A percentile compares a stretch with the other conserved stretches of the same genome.
These are phyloP conservation scores for Trypoxylon attenuatum DNA, from an alignment of 2,888 invertebrate genomes.

Conservation along the genomic window DNA sequence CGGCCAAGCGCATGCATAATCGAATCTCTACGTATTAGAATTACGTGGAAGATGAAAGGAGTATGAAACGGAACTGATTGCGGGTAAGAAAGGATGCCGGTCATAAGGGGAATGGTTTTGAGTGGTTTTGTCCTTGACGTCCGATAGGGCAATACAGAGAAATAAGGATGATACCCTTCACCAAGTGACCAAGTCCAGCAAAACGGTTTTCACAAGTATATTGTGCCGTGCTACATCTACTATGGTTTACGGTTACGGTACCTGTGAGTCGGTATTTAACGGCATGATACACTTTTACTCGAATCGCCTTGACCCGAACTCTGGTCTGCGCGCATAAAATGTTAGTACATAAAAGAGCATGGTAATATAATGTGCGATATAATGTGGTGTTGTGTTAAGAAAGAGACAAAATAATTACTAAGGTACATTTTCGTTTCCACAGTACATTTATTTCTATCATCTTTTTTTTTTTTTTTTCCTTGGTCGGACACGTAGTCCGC, in stretches of 20 bases:
- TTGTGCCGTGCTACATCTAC: no score
- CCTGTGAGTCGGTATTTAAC: no score
- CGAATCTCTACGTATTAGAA: slow-evolving; percentile 17
- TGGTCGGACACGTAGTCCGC: slow-evolving; percentile 46
- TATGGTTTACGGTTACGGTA: no score
- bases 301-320: no score
- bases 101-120: no score
- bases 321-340: no score
- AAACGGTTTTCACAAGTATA: no score
- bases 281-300: no score
- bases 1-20: slow-evolving; percentile 34
- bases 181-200: slow-evolving; percentile 57
- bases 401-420: slow-evolving; percentile 71
- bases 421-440: slow-evolving; percentile 67
- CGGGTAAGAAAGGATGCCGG: no score
- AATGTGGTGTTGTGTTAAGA: slow-evolving; percentile 57
- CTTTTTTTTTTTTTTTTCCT: slow-evolving; percentile 44
- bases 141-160: slow-evolving; percentile 20
- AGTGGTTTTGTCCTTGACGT: no score
- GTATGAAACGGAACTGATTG: no score
- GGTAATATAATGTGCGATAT: slow-evolving; percentile 41
- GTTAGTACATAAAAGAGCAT: slow-evolving; percentile 49
- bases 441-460: slow-evolving; percentile 65
- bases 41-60: no score
- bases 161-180: slow-evolving; percentile 45